Evolutionary conservation across 2,797 vertebrate species (phyloP).

Genomic region (Enteromius thamalakanensis): DNA sequence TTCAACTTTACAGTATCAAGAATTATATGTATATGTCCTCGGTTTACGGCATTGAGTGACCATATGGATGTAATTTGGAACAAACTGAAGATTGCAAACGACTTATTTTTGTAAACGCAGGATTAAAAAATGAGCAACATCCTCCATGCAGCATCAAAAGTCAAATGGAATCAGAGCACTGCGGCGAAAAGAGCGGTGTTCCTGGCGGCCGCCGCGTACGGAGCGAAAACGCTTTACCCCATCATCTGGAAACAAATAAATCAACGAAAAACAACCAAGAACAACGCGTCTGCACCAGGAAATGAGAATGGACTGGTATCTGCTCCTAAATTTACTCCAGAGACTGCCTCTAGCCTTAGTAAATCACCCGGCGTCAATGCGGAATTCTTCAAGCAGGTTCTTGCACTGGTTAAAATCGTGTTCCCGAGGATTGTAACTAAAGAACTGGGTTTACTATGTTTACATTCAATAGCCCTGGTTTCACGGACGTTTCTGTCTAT

Average conservation of each 20-base stretch:
- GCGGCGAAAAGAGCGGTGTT: slow-evolving; percentile 85
- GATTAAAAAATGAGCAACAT: slow-evolving; percentile 80
- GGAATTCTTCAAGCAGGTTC: slow-evolving; percentile 88
- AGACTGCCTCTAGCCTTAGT: slow-evolving; percentile 38
- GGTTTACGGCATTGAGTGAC: background rate
- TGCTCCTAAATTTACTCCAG: slow-evolving; percentile 45
- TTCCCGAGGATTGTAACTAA: slow-evolving; percentile 87
- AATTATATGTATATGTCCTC: slow-evolving; percentile 7
- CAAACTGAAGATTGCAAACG: background rate
- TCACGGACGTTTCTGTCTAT: slow-evolving; percentile 97
- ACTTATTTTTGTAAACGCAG: slow-evolving; percentile 10
- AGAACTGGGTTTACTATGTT: slow-evolving; percentile 88
- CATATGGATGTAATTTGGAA: slow-evolving; percentile 66
- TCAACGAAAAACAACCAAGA: slow-evolving; percentile 52
- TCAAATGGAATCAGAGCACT: slow-evolving; percentile 81
- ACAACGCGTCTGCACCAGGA: slow-evolving; percentile 36
- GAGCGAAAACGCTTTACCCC: slow-evolving; percentile 85
- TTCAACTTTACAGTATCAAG: slow-evolving; percentile 45
- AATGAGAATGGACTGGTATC: slow-evolving; percentile 71
- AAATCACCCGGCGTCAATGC: slow-evolving; percentile 85
- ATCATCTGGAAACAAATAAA: slow-evolving; percentile 78
- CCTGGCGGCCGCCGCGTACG: slow-evolving; percentile 87
- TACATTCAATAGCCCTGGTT: slow-evolving; percentile 91
- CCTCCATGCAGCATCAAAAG: slow-evolving; percentile 80
- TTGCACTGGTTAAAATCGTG: slow-evolving; percentile 87